These are phyloP conservation scores for Chesias legatella DNA, from an alignment of 2,888 invertebrate species.

Conservation along the genomic window DNA sequence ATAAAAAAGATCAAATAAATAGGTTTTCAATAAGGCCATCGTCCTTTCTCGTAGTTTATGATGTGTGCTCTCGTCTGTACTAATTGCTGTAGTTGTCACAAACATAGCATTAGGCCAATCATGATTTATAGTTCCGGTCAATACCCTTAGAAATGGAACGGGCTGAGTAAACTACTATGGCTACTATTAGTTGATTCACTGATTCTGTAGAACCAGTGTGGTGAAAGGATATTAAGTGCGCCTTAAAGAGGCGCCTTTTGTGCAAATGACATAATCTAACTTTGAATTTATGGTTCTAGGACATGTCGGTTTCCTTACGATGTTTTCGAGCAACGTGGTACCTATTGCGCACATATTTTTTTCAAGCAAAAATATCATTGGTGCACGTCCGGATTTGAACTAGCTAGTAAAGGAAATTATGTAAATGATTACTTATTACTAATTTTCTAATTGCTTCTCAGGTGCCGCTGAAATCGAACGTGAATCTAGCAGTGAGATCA, in stretches of 20 bases:
- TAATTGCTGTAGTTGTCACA: conserved; percentile 25
- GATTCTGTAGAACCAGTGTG: no score
- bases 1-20: no score
- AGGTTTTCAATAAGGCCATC: conserved; percentile 27
- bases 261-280: no score
- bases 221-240: no score
- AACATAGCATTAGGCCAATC: conserved; percentile 17
- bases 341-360: conserved; percentile 6
- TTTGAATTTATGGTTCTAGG: no score
- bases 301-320: no score
- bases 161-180: background rate
- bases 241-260: no score
- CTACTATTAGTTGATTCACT: no score
- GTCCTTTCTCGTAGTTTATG: conserved; percentile 53
- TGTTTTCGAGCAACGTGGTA: no score
- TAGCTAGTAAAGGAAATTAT: background rate
- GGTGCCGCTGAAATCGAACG: background rate
- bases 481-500: background rate
- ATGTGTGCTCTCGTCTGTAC: conserved; percentile 22
- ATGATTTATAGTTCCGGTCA: conserved; percentile 33
- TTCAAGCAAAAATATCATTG: conserved; percentile 28
- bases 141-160: conserved; percentile 20
- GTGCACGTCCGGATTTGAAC: background rate
- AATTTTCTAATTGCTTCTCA: conserved; percentile 1
- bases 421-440: conserved; percentile 44